These are phyloP conservation scores for Merodon equestris DNA, from an alignment of 2,888 invertebrate genomes.

Conservation along the genomic window DNA sequence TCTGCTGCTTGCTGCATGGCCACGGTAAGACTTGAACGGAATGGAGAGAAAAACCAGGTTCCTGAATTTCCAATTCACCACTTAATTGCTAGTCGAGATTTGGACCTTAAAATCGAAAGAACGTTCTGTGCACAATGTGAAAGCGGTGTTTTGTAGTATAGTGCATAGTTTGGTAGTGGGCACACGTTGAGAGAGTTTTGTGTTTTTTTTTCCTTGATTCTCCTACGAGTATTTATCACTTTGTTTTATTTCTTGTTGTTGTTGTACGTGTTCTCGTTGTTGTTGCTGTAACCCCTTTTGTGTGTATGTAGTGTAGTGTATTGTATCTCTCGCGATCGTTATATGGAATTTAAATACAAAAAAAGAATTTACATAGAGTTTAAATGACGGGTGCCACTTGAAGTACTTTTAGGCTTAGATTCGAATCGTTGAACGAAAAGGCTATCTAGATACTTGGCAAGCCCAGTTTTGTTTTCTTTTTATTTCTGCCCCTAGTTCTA, in stretches of 20 bases:
- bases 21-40: slow-evolving; percentile 7
- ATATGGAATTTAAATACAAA: background rate
- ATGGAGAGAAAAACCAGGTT: slow-evolving; percentile 67
- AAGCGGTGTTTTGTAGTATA: slow-evolving; percentile 38
- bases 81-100: slow-evolving; percentile 69
- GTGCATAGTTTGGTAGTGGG: too few relatives aligned
- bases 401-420: too few relatives aligned
- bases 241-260: slow-evolving; percentile 1
- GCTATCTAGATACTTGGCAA: too few relatives aligned
- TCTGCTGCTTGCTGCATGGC: too few relatives aligned
- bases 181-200: slow-evolving; percentile 22
- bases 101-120: slow-evolving; percentile 68
- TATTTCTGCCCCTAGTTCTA: too few relatives aligned
- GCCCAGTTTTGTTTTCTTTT: too few relatives aligned
- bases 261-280: slow-evolving; percentile 12
- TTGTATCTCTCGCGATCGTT: too few relatives aligned
- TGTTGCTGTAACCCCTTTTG: background rate
- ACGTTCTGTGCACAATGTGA: slow-evolving; percentile 59
- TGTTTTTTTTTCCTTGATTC: slow-evolving; percentile 15
- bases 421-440: too few relatives aligned
- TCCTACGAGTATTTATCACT: background rate
- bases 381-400: too few relatives aligned
- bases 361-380: background rate
- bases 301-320: slow-evolving; percentile 3
- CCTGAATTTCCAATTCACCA: slow-evolving; percentile 68